Evolutionary conservation across 1,140 invertebrate species (phyloP).

Genomic region (Cardiocondyla obscurior): DNA sequence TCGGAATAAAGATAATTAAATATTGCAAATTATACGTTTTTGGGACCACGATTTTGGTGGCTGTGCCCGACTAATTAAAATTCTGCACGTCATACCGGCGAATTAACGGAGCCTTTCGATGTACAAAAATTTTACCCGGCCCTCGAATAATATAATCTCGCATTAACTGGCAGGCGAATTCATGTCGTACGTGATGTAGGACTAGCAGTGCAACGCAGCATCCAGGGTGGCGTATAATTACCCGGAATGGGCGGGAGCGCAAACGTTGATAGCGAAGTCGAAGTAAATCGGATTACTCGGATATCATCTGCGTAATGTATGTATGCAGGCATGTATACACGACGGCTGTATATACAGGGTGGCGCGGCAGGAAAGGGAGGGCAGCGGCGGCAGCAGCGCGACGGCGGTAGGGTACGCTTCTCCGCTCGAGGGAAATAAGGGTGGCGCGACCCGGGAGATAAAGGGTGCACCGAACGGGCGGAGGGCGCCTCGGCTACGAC

Average conservation of each 20-base stretch:
- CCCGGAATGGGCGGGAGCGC: constrained; percentile 73
- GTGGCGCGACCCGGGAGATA: constrained; percentile 81
- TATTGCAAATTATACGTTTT: background rate
- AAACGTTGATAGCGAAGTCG: constrained; percentile 83
- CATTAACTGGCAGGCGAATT: constrained; percentile 70
- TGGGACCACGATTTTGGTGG: background rate
- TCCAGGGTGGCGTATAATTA: constrained; percentile 79
- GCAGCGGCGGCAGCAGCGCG: background rate
- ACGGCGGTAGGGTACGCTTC: constrained; percentile 56
- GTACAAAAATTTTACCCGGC: background rate
- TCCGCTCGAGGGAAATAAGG: constrained; percentile 77
- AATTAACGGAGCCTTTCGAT: background rate
- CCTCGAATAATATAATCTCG: constrained; percentile 70
- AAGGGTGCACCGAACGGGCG: constrained; percentile 81
- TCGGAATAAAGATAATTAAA: background rate
- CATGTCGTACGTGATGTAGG: constrained; percentile 49
- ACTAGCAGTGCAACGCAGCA: constrained; percentile 47
- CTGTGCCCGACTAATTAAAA: background rate
- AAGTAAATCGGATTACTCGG: constrained; percentile 84
- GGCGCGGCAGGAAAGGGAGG: constrained; percentile 59
- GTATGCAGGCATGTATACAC: constrained; percentile 77
- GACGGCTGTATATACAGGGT: constrained; percentile 65
- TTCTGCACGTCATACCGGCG: background rate
- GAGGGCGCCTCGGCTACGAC: constrained; percentile 77
- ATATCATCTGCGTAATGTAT: constrained; percentile 84